phyloP scores from a whole-genome alignment of 2,888 invertebrate species.

The Sthenelais limicola region DNA sequence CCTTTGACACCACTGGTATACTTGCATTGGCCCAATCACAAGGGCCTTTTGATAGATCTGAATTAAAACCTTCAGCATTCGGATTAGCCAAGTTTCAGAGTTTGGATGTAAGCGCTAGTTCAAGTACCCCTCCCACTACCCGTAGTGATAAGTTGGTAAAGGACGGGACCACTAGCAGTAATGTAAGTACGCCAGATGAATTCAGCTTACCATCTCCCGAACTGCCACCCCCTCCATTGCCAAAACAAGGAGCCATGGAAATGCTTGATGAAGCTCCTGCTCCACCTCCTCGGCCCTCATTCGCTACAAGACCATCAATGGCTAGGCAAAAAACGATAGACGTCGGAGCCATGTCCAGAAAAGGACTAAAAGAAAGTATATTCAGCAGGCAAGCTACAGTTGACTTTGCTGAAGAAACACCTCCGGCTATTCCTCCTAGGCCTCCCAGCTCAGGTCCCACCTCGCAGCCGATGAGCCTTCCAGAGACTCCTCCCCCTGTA shows the following conservation, averaged over 20 bases:
- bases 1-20: constrained; percentile 38
- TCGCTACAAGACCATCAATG: constrained; percentile 8
- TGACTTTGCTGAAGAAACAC: constrained; percentile 25
- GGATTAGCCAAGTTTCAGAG: constrained; percentile 5
- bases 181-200: constrained; percentile 39
- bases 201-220: constrained; percentile 38
- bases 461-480: constrained; percentile 12
- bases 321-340: constrained; percentile 11
- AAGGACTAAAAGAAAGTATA: neutral
- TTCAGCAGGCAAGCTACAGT: constrained; percentile 24
- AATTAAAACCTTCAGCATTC: constrained; percentile 33
- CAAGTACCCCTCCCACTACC: constrained; percentile 38
- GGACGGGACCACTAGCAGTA: constrained; percentile 37
- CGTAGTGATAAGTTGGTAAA: constrained; percentile 29
- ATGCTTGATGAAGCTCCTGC: constrained; percentile 35
- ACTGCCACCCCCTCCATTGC: constrained; percentile 37
- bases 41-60: constrained; percentile 40
- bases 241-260: constrained; percentile 19
- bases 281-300: constrained; percentile 38
- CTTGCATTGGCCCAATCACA: constrained; percentile 19
- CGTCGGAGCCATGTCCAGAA: constrained; percentile 21
- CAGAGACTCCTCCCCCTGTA: constrained; percentile 22
- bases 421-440: constrained; percentile 18
- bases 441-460: constrained; percentile 20
- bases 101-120: constrained; percentile 32